phyloP scores from a whole-genome alignment of 2,797 vertebrate species.

The Centropyge bicolor region DNA sequence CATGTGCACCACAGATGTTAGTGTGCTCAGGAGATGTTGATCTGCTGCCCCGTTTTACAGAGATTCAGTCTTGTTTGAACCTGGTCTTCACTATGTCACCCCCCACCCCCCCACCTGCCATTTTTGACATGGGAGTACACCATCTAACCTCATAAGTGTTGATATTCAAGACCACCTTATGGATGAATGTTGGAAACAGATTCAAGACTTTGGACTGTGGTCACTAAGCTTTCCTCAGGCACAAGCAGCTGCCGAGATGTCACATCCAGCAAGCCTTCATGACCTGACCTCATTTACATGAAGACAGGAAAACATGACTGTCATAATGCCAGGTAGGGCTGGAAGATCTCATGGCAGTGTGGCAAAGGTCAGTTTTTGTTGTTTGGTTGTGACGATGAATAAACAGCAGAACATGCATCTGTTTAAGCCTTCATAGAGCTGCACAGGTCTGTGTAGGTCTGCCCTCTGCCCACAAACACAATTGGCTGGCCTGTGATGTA shows the following conservation, averaged over 20 bases:
- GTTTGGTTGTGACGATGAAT: slow-evolving; percentile 51
- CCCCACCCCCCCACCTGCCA: no score
- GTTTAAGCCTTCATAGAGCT: slow-evolving; percentile 98
- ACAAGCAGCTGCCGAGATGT: slow-evolving; percentile 65
- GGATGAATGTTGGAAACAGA: slow-evolving; percentile 2
- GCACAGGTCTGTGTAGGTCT: slow-evolving; percentile 98
- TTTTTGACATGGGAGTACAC: slow-evolving; percentile 8
- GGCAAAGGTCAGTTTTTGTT: slow-evolving; percentile 52
- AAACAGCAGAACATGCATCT: slow-evolving; percentile 50
- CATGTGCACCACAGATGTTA: neutral
- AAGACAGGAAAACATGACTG: slow-evolving; percentile 59
- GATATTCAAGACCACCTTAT: neutral
- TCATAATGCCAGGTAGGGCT: slow-evolving; percentile 61
- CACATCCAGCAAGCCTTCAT: slow-evolving; percentile 53
- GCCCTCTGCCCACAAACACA: slow-evolving; percentile 97
- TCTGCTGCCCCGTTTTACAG: neutral
- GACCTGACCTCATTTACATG: slow-evolving; percentile 61
- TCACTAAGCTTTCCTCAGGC: slow-evolving; percentile 76
- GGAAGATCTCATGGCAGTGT: slow-evolving; percentile 59
- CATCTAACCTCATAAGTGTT: slow-evolving; percentile 12
- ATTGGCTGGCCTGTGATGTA: slow-evolving; percentile 99
- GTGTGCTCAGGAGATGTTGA: neutral
- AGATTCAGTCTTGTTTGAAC: neutral
- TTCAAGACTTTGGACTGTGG: slow-evolving; percentile 47
- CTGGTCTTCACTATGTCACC: neutral